These are phyloP conservation scores for Drymonia ruficornis DNA, from an alignment of 2,888 invertebrate species.

Conservation along the genomic window DNA sequence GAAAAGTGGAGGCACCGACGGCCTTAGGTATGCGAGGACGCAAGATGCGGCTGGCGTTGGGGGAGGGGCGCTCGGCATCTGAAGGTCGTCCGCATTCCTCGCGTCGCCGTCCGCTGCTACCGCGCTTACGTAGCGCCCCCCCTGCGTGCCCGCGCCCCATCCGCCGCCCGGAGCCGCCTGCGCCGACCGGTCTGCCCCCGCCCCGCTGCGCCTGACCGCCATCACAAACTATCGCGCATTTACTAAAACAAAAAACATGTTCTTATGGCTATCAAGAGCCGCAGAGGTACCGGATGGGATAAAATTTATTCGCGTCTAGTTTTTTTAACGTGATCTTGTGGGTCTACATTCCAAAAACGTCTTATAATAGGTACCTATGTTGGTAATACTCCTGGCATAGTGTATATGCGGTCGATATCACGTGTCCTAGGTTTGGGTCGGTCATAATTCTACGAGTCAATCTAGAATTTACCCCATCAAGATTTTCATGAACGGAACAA, in stretches of 20 bases:
- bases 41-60: slow-evolving; percentile 80
- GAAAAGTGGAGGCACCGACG: slow-evolving; percentile 79
- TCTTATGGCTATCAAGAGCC: slow-evolving; percentile 80
- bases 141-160: slow-evolving; percentile 43
- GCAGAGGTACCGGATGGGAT: slow-evolving; percentile 82
- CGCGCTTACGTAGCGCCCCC: slow-evolving; percentile 84
- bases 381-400: slow-evolving; percentile 20
- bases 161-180: slow-evolving; percentile 51
- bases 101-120: slow-evolving; percentile 84
- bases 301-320: slow-evolving; percentile 81
- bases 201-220: slow-evolving; percentile 66
- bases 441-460: too few relatives aligned
- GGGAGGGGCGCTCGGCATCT: slow-evolving; percentile 83
- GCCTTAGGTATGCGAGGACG: slow-evolving; percentile 82
- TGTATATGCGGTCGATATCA: slow-evolving; percentile 11
- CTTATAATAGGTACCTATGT: slow-evolving; percentile 51
- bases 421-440: too few relatives aligned
- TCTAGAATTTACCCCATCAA: too few relatives aligned
- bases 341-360: slow-evolving; percentile 73
- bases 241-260: slow-evolving; percentile 82
- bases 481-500: too few relatives aligned
- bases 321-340: slow-evolving; percentile 70
- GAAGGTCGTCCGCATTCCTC: slow-evolving; percentile 85
- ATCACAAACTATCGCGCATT: slow-evolving; percentile 81
- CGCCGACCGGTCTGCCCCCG: slow-evolving; percentile 68